Percentiles rank a stretch among this genome's conserved stretches.
Conservation (phyloP, 2,113 vertebrate genomes). For the Isichthys henryi region DNA sequence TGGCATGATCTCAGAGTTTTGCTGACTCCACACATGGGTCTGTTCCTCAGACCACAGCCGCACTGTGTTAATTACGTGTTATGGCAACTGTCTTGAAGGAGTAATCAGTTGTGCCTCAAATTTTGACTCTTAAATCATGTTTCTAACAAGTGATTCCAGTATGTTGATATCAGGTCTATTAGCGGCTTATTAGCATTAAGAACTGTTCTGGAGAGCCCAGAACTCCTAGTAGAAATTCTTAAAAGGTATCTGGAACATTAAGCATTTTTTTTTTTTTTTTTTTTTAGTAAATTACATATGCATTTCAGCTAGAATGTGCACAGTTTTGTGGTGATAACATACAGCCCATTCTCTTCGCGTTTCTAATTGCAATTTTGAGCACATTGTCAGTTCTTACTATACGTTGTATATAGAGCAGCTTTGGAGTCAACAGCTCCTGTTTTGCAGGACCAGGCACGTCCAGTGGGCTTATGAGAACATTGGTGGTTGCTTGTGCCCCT, state of each 20-base stretch:
- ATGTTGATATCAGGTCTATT: neutral
- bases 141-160: neutral
- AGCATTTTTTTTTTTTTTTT: neutral
- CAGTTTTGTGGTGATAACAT: neutral
- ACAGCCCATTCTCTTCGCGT: neutral
- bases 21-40: neutral
- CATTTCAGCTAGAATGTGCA: neutral
- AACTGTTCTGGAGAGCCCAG: neutral
- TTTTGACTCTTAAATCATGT: neutral
- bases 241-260: neutral
- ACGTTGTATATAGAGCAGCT: neutral
- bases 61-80: neutral
- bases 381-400: neutral
- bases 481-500: neutral
- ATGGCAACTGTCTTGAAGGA: neutral
- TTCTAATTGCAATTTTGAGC: neutral
- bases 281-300: neutral
- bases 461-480: neutral
- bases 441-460: neutral
- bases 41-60: neutral
- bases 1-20: neutral
- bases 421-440: neutral
- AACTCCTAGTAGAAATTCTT: neutral
- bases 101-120: neutral
- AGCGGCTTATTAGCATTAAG: neutral